phyloP scores from a whole-genome alignment of 2,113 vertebrate genomes.

The Dermatemys mawii region DNA sequence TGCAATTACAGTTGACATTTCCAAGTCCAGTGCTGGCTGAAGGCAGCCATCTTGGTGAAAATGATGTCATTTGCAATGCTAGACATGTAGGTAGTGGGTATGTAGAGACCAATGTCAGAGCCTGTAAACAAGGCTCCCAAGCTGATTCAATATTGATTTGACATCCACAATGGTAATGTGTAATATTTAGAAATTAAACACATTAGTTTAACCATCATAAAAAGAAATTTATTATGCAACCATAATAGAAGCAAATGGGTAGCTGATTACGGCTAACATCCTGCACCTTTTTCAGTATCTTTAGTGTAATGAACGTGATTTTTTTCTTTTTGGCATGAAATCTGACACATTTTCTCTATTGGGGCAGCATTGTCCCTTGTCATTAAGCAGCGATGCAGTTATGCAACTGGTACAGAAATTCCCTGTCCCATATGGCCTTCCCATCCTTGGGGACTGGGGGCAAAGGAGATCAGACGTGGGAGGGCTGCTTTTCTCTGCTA shows the following conservation, averaged over 20 bases:
- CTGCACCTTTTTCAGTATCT: background rate
- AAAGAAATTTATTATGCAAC: background rate
- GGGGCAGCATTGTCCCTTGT: background rate
- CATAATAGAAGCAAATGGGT: background rate
- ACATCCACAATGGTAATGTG: background rate
- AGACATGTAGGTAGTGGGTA: background rate
- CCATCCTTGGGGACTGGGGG: too few species aligned
- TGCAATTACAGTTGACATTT: background rate
- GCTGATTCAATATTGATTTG: slow-evolving; percentile 1
- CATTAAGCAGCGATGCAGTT: background rate
- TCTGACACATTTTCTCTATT: background rate
- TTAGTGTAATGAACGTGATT: background rate
- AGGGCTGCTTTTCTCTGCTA: too few species aligned
- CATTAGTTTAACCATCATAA: background rate
- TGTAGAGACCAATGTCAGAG: background rate
- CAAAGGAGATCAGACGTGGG: too few species aligned
- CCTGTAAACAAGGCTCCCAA: background rate
- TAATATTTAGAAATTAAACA: background rate
- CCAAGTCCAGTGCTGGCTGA: background rate
- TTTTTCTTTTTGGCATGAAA: background rate
- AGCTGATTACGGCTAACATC: background rate
- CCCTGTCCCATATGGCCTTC: background rate
- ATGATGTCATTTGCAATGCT: background rate
- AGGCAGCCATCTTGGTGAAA: background rate
- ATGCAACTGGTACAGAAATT: background rate